Percentiles rank a stretch among this genome's conserved stretches.
Conservation (phyloP, 2,113 vertebrate genomes). For the Pedetes capensis region DNA sequence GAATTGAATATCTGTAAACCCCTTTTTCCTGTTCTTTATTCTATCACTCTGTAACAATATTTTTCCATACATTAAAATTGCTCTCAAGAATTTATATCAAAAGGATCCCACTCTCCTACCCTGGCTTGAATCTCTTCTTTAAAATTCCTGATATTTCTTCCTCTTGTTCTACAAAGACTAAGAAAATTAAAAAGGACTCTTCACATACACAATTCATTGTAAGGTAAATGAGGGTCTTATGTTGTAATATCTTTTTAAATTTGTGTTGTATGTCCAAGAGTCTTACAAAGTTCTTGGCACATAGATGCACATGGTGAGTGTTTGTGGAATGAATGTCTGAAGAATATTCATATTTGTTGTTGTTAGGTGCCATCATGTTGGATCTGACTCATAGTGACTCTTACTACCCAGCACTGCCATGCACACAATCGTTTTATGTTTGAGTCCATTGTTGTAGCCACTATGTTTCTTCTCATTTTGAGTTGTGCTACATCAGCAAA, state of each 20-base stretch:
- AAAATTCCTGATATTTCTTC: neutral
- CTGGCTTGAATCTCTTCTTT: neutral
- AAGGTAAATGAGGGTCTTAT: neutral
- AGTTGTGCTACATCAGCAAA: no score
- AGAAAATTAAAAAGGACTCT: neutral
- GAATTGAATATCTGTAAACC: constrained; percentile 62
- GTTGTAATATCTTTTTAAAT: neutral
- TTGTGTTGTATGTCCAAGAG: neutral
- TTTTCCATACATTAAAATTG: constrained; percentile 54
- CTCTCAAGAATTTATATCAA: neutral
- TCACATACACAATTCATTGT: neutral
- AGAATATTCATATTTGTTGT: neutral
- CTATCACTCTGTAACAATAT: constrained; percentile 66
- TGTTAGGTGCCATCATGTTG: no score
- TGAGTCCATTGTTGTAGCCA: no score
- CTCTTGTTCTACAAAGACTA: neutral
- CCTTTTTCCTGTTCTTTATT: constrained; percentile 67
- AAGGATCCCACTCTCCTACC: neutral
- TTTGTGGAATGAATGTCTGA: neutral
- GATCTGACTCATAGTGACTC: no score
- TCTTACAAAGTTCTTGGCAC: neutral
- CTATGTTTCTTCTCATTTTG: no score
- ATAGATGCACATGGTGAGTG: neutral
- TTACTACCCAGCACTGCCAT: no score
- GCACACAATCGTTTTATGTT: no score